These are phyloP conservation scores for Polymixis flavicincta DNA, from an alignment of 2,888 invertebrate genomes.

Conservation along the genomic window DNA sequence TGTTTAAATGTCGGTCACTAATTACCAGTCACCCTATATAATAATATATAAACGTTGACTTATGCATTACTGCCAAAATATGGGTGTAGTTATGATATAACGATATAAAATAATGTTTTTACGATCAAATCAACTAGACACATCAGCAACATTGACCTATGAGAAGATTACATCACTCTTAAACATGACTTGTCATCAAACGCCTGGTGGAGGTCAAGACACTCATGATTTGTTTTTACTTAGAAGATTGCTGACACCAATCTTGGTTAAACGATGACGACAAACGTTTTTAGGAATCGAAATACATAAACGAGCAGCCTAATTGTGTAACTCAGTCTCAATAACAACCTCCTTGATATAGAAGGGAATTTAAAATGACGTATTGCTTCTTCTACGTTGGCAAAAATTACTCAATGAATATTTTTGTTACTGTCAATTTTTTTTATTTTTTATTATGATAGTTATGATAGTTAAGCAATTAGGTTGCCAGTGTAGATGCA, in stretches of 20 bases:
- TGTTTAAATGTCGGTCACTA: too few relatives aligned
- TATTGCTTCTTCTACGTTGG: too few relatives aligned
- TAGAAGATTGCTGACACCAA: conserved; percentile 28
- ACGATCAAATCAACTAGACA: conserved; percentile 1
- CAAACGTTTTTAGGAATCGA: conserved; percentile 5
- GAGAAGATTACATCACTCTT: conserved; percentile 40
- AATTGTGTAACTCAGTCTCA: background rate
- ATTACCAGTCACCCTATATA: too few relatives aligned
- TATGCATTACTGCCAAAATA: too few relatives aligned
- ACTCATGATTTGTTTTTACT: conserved; percentile 36
- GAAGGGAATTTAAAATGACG: too few relatives aligned
- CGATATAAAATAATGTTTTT: background rate
- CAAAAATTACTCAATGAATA: too few relatives aligned
- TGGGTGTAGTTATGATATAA: background rate
- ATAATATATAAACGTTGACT: too few relatives aligned
- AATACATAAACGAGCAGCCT: background rate
- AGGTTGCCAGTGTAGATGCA: too few relatives aligned
- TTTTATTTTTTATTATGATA: too few relatives aligned
- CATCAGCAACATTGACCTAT: conserved; percentile 57
- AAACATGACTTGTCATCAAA: conserved; percentile 41
- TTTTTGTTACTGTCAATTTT: too few relatives aligned
- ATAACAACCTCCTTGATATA: too few relatives aligned
- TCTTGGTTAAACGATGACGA: conserved; percentile 12
- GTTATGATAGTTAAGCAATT: too few relatives aligned
- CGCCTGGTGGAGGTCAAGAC: conserved; percentile 26